Percentiles rank a stretch among this genome's conserved stretches.
These are phyloP conservation scores for Pseudanteris insignis DNA, from an alignment of 2,888 invertebrate genomes.

Conservation along the genomic window DNA sequence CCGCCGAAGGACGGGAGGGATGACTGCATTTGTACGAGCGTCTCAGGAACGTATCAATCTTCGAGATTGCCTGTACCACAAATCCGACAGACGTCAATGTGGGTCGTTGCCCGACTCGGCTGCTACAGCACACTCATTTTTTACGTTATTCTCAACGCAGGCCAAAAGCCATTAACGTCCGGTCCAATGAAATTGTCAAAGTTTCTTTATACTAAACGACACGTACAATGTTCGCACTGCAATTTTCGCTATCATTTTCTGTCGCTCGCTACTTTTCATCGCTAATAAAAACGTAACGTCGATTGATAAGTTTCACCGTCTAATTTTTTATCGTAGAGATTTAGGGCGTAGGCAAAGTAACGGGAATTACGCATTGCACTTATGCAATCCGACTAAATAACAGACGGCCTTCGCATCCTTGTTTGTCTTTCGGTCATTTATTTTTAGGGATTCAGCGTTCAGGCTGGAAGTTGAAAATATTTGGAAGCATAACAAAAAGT, in stretches of 20 bases:
- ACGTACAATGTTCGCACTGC: no score
- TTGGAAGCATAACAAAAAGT: constrained; percentile 21
- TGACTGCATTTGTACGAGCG: constrained; percentile 39
- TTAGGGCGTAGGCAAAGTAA: no score
- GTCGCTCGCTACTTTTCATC: no score
- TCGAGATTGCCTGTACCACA: constrained; percentile 22
- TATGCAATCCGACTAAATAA: no score
- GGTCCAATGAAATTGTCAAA: constrained; percentile 10
- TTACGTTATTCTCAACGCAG: constrained; percentile 18
- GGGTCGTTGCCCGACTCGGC: constrained; percentile 7
- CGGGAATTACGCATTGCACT: no score
- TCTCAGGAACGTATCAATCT: constrained; percentile 35
- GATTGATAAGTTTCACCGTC: no score
- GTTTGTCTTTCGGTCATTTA: no score
- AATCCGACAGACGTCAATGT: constrained; percentile 15
- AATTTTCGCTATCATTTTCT: no score
- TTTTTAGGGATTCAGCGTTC: no score
- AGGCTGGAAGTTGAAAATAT: constrained; percentile 1
- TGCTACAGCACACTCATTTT: constrained; percentile 8
- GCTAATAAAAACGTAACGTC: no score
- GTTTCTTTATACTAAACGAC: constrained; percentile 1
- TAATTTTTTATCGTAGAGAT: no score
- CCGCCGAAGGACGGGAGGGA: constrained; percentile 22
- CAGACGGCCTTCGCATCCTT: no score
- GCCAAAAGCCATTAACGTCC: constrained; percentile 12